Percentiles rank a stretch among this genome's conserved stretches.
These are phyloP conservation scores for Leptinotarsa lineolata DNA, from an alignment of 1,140 invertebrate genomes.

Conservation along the genomic window DNA sequence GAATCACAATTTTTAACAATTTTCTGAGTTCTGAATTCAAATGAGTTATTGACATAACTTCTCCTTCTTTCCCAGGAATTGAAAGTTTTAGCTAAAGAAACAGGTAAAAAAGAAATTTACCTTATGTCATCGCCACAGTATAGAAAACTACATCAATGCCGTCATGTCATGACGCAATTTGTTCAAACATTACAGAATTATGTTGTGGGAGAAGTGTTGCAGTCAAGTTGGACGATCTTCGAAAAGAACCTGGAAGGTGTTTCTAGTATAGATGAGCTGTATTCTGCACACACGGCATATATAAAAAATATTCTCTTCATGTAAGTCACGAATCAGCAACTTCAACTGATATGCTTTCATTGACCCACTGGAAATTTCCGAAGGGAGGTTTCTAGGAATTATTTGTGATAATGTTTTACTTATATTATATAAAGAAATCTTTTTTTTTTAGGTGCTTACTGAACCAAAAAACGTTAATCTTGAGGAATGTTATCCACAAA, in stretches of 20 bases:
- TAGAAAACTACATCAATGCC: constrained; percentile 66
- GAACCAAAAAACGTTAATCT: constrained; percentile 67
- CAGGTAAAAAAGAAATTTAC: constrained; percentile 53
- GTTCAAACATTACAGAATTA: constrained; percentile 74
- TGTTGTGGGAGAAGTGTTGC: constrained; percentile 70
- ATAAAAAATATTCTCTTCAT: constrained; percentile 71
- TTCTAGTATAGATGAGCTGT: constrained; percentile 69
- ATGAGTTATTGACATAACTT: constrained; percentile 17
- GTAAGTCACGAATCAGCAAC: constrained; percentile 46
- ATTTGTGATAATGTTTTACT: no score
- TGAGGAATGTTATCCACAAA: constrained; percentile 67
- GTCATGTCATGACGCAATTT: constrained; percentile 75
- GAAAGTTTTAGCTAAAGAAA: constrained; percentile 60
- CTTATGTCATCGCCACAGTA: constrained; percentile 64
- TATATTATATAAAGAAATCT: background rate
- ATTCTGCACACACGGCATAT: constrained; percentile 69
- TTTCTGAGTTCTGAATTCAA: no score
- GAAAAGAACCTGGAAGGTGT: constrained; percentile 67
- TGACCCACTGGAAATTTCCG: no score
- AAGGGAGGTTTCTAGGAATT: no score
- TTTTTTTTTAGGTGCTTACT: constrained; percentile 66
- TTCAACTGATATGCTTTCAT: no score
- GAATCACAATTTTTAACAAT: no score
- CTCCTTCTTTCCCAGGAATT: constrained; percentile 50
- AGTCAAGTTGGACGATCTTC: constrained; percentile 71